Evolutionary conservation across 2,888 invertebrate genomes (phyloP), one percentile per base, ranked within the genome.

Genomic region (Eupsilia transversa): DNA sequence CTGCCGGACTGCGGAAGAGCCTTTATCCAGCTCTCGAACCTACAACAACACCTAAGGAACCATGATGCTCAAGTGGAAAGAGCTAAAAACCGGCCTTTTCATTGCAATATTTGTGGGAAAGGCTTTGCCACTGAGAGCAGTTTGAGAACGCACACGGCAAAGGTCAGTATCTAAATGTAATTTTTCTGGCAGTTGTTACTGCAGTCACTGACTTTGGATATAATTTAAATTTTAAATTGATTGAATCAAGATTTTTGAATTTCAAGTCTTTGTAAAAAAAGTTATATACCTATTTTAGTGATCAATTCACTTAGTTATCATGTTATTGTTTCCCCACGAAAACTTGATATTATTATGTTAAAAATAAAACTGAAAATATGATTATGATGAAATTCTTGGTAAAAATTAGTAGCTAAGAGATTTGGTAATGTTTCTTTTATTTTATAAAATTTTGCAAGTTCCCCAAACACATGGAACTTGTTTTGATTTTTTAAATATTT

Each of bases 81-180:
- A 87, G 99, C 99, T 91, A 99, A 99, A 95, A 99, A 99, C 96
- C 97, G 99, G 82, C 99, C 99, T 71, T 99, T 99, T 96, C 99
- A 99, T 93, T 99, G 99, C 96, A 98, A 98, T 93, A 99, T 99
- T 89, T 99, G 99, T 95, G 99, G 99, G 74, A 99, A 99, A 93
- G 99, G 99, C 61, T 99, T 99, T 93, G 99, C 99, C 78, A 99
- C 99, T 63, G 99, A 99, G 93, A 99, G 99, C 94, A 99, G 99
- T 94, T 97, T 99, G 87, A 97, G 99, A 94, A 99, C 99, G 80
- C 99, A 99, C 94, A 99, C 99, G 90, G 98, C 99, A 94, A 99
- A 99, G 99, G 99, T 99, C 97, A 97, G 98, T 97, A 93, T 92
- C 86, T 84, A 56, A 76, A n/a, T 54, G 14, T 46, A 0, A 10